Conservation (phyloP, 2,113 vertebrate species). For the Brachypodius melanocephalos region DNA sequence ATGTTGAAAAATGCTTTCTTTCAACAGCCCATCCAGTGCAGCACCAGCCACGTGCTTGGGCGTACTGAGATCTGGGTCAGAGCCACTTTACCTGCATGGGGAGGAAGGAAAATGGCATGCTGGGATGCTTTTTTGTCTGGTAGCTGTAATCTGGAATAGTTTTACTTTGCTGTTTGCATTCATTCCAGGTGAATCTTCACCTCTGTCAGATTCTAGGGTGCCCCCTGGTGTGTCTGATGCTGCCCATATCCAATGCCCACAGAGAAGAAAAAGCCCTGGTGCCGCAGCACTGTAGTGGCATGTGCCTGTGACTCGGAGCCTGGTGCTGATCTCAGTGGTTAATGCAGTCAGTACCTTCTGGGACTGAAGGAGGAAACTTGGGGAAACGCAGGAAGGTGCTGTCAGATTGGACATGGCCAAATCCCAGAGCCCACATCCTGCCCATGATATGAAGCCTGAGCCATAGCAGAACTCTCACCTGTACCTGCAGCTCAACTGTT, state of each 20-base stretch:
- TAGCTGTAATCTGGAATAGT: accelerated
- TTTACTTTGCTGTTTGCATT: not conserved
- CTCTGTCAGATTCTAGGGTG: not conserved
- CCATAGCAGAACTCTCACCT: accelerated
- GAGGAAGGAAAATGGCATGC: not conserved
- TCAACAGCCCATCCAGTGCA: not conserved
- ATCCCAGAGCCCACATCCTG: not conserved
- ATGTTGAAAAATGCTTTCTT: not conserved
- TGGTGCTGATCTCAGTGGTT: not conserved
- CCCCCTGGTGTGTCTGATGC: accelerated
- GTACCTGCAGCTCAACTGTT: not conserved
- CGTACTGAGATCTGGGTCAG: not conserved
- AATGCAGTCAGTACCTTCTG: not conserved
- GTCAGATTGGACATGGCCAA: not conserved
- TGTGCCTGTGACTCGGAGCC: not conserved
- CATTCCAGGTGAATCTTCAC: not conserved
- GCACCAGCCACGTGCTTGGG: not conserved
- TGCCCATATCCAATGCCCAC: not conserved
- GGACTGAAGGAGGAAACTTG: not conserved
- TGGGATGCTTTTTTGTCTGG: not conserved
- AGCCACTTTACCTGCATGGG: not conserved
- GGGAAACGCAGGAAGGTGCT: accelerated
- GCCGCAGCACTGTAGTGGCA: not conserved
- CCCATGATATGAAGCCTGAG: accelerated
- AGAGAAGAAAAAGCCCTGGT: not conserved